These are phyloP conservation scores for Aspidapion aeneum DNA, from an alignment of 2,888 invertebrate genomes.

Conservation along the genomic window DNA sequence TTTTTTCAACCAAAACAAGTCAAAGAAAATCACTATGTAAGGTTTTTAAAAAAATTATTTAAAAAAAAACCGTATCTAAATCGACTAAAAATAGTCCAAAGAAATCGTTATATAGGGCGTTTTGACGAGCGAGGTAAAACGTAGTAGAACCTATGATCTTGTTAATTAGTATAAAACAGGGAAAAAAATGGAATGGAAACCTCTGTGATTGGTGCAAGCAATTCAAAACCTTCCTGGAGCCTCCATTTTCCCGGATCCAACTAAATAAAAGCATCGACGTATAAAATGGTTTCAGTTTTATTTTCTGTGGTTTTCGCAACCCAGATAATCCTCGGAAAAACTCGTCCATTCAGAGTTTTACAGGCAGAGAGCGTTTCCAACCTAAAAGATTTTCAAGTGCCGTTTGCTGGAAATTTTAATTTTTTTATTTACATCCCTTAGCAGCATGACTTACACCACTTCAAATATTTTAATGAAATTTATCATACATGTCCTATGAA, in stretches of 20 bases:
- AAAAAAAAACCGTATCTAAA: too few relatives aligned
- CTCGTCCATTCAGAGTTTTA: background rate
- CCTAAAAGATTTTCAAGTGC: background rate
- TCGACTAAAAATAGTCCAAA: too few relatives aligned
- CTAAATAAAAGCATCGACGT: constrained; percentile 26
- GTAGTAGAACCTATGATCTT: too few relatives aligned
- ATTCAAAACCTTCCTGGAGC: background rate
- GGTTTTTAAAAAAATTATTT: too few relatives aligned
- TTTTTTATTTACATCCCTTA: background rate
- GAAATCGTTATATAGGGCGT: too few relatives aligned
- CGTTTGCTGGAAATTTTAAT: background rate
- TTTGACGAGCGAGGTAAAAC: too few relatives aligned
- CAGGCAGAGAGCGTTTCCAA: background rate
- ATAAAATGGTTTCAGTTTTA: constrained; percentile 32
- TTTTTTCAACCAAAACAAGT: too few relatives aligned
- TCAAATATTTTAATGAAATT: too few relatives aligned
- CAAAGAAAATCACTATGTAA: too few relatives aligned
- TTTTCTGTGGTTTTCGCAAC: constrained; percentile 7
- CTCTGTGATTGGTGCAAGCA: constrained; percentile 13
- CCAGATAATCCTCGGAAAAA: background rate
- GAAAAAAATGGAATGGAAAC: too few relatives aligned
- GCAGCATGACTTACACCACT: background rate
- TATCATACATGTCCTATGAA: too few relatives aligned
- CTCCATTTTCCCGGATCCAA: constrained; percentile 19
- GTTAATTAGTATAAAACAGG: too few relatives aligned